Conservation (phyloP, 2,888 invertebrate genomes). For the Athrips mouffetella region DNA sequence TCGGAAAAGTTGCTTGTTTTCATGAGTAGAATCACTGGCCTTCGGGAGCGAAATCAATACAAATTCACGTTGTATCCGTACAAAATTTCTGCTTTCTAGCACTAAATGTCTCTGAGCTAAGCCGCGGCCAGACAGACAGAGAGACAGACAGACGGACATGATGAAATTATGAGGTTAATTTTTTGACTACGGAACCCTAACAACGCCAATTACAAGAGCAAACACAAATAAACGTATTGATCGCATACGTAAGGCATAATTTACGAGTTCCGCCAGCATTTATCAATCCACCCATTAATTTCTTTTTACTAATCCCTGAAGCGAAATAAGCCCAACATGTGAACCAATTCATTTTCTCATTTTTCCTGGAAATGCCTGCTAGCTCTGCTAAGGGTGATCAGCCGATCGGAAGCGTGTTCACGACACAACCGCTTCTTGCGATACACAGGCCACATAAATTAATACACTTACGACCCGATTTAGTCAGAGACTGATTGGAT, state of each 20-base stretch:
- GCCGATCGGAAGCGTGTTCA: conserved; percentile 20
- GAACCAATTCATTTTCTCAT: neutral
- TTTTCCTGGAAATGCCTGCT: neutral
- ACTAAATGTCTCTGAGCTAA: too few species aligned
- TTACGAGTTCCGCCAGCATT: neutral
- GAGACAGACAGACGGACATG: too few species aligned
- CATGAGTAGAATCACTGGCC: too few species aligned
- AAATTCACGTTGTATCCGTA: too few species aligned
- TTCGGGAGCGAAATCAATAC: too few species aligned
- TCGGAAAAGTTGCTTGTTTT: too few species aligned
- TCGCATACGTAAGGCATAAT: neutral
- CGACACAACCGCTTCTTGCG: conserved; percentile 29
- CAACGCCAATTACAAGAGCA: too few species aligned
- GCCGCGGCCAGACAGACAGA: too few species aligned
- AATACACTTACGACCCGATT: neutral
- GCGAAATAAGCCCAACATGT: neutral
- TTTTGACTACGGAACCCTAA: too few species aligned
- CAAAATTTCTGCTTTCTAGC: too few species aligned
- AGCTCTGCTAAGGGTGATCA: neutral
- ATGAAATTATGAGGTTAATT: too few species aligned
- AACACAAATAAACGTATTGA: neutral
- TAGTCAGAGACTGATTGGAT: neutral
- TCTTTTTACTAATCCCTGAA: neutral
- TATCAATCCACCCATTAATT: neutral
- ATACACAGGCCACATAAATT: conserved; percentile 16